phyloP scores from a whole-genome alignment of 1,140 invertebrate species.

The Drosophila oshimai region DNA sequence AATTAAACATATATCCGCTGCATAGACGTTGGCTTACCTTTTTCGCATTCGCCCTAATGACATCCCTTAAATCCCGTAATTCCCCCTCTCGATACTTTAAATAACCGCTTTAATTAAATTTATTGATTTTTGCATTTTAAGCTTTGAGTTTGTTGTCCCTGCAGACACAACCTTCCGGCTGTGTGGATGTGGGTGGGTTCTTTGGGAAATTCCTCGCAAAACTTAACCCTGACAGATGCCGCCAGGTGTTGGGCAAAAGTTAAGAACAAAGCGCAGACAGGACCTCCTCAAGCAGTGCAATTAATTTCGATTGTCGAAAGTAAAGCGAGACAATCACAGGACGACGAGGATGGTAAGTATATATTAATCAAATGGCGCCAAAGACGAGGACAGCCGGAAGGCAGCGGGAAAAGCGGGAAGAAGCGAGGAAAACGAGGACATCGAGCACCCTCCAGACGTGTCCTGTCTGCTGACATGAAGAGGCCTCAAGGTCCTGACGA shows the following conservation, averaged over 20 bases:
- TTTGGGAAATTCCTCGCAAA: constrained; percentile 15
- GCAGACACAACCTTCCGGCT: constrained; percentile 6
- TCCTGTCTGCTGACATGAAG: constrained; percentile 31
- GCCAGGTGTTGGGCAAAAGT: constrained; percentile 40
- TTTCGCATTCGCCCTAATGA: background rate
- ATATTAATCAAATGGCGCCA: constrained; percentile 68
- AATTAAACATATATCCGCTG: constrained; percentile 25
- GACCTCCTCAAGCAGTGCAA: constrained; percentile 42
- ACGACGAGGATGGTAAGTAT: constrained; percentile 15
- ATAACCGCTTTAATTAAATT: constrained; percentile 43
- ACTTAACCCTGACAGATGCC: constrained; percentile 15
- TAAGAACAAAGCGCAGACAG: constrained; percentile 28
- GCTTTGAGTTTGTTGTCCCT: constrained; percentile 12
- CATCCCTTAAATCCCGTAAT: constrained; percentile 16
- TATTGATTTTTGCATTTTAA: constrained; percentile 55
- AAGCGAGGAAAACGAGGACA: background rate
- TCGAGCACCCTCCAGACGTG: constrained; percentile 17
- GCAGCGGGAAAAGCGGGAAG: background rate
- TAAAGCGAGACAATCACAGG: constrained; percentile 42
- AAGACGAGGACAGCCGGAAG: constrained; percentile 8
- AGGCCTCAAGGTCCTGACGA: constrained; percentile 37
- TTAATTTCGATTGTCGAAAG: constrained; percentile 66
- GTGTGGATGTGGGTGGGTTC: background rate
- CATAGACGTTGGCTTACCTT: background rate
- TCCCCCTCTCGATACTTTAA: constrained; percentile 30